Percentiles rank a stretch among this genome's conserved stretches.
These are phyloP conservation scores for Eleutherodactylus coqui DNA, from an alignment of 2,797 vertebrate species.

Conservation along the genomic window DNA sequence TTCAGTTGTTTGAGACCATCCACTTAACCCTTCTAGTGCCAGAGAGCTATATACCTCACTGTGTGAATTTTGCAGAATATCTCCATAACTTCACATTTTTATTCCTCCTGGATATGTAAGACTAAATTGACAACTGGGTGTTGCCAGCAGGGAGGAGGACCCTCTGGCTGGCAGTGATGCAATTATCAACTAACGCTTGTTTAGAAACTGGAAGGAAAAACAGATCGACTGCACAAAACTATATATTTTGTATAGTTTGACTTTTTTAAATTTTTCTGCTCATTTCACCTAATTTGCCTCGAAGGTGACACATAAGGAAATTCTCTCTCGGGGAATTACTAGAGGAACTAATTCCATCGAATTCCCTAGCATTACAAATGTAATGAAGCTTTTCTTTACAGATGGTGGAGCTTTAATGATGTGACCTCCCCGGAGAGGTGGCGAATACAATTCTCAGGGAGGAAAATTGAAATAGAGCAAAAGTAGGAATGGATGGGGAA, in stretches of 20 bases:
- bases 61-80: too few relatives aligned
- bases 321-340: background rate
- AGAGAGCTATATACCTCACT: too few relatives aligned
- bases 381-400: conserved; percentile 9
- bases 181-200: too few relatives aligned
- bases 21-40: too few relatives aligned
- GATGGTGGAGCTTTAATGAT: background rate
- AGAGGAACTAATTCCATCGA: background rate
- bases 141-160: too few relatives aligned
- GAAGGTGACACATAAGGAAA: background rate
- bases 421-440: background rate
- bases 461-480: background rate
- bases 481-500: background rate
- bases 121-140: too few relatives aligned
- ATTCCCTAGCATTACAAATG: background rate
- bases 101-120: too few relatives aligned
- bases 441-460: background rate
- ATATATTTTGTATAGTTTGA: background rate
- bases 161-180: too few relatives aligned
- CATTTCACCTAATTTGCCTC: background rate
- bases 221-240: background rate
- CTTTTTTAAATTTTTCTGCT: background rate
- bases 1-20: too few relatives aligned
- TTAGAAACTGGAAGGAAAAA: too few relatives aligned
- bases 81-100: too few relatives aligned